Base-by-base conservation (phyloP, 2,888 invertebrate species). In the Parthenolecanium corni region DNA sequence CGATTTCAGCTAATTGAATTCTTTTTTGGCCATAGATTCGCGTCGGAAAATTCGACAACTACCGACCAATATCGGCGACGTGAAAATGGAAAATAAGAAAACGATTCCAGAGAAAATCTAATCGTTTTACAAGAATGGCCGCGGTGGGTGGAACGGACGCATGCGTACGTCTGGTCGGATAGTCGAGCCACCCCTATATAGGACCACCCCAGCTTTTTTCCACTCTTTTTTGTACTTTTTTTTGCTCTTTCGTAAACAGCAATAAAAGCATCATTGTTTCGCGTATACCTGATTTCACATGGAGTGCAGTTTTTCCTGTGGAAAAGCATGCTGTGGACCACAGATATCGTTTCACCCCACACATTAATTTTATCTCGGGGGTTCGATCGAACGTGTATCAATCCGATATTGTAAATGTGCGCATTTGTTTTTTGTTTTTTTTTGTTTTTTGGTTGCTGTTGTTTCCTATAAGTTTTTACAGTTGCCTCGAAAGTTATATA, bases 121-220 rank as follows among this genome's bases (percentile, higher is more conserved):
- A 52, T 58, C 58, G 58, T 47, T 57, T 20, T 6, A 36, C 49
- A 49, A 58, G 58, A 58, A 58, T 58, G 58, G 58, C 58, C 58
- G 58, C 58, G 49, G 49, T 58, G 58, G 58, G 58, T 58, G 58
- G 58, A 58, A 49, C 58, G 58, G 25, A 58, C 58, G 58, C 58
- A 58, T 58, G 58, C 58, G 58, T 49, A 12, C 20, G 21, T 2
- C 25, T 31, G 49, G 47, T 36, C 36, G 47, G 58, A 47, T n/a
- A 58, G 36, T 58, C 38, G 20, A 58, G 58, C 58, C 58, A 58
- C 58, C 58, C 58, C 58, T 49, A 49, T 23, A 23, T 23, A 58
- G 58, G 58, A 58, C 58, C 58, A 58, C 58, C 42, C 58, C 58
- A 49, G 58, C 58, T 53, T 53, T 53, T 40, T 36, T n/a, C n/a